These are phyloP conservation scores for Eriocheir sinensis DNA, from an alignment of 1,140 invertebrate genomes.

Conservation along the genomic window DNA sequence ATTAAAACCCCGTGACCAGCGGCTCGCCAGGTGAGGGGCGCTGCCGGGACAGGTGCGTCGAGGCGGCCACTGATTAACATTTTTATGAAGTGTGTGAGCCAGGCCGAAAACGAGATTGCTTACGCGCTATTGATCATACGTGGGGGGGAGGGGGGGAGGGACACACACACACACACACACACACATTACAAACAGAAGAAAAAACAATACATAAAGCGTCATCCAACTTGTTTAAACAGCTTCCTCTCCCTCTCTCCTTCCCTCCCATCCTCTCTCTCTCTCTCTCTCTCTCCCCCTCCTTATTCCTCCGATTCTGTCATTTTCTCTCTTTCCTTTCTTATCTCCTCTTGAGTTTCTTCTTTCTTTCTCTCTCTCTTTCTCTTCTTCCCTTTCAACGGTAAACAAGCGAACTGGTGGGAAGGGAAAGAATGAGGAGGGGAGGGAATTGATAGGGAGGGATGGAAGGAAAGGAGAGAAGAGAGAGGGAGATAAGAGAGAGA, in stretches of 20 bases:
- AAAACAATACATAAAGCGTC: too few species aligned
- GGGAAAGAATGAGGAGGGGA: too few species aligned
- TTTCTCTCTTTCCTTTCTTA: too few species aligned
- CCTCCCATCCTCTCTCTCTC: background rate
- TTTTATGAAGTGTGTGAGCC: slow-evolving; percentile 13
- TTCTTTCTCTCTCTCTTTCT: background rate
- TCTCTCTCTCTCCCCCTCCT: background rate
- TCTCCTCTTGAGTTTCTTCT: too few species aligned
- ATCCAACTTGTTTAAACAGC: too few species aligned
- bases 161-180: too few species aligned
- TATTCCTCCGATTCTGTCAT: too few species aligned
- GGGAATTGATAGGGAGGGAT: background rate
- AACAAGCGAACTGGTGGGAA: too few species aligned
- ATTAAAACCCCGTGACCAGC: background rate
- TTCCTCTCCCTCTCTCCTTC: slow-evolving; percentile 4
- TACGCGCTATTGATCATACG: background rate
- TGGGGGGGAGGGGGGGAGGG: too few species aligned
- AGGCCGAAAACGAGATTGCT: background rate
- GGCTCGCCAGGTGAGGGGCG: background rate
- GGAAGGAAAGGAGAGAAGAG: background rate
- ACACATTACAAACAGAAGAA: too few species aligned
- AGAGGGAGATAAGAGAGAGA: background rate
- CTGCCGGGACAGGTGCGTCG: background rate
- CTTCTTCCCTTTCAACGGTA: background rate
- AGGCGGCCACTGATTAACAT: background rate